Conservation (phyloP, 2,113 vertebrate species). For the Callipepla squamata region DNA sequence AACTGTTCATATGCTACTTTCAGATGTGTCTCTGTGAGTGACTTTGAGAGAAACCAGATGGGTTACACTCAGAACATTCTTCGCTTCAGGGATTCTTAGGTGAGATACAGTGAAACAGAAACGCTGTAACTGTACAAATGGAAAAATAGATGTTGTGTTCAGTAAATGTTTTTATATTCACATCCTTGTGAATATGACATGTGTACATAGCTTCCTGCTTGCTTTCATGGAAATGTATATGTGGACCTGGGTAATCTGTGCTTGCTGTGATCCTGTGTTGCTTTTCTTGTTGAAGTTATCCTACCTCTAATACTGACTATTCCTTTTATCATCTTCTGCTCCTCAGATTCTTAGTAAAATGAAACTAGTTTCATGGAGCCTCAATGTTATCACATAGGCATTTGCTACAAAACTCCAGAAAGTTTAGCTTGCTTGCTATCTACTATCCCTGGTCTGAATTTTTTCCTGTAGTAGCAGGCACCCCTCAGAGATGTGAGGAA, state of each 20-base stretch:
- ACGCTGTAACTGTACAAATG: background rate
- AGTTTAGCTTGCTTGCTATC: background rate
- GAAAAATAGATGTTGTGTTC: background rate
- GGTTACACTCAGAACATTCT: background rate
- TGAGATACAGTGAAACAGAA: background rate
- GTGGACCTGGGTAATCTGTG: background rate
- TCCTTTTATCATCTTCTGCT: background rate
- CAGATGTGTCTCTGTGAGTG: background rate
- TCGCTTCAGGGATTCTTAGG: background rate
- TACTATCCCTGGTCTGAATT: background rate
- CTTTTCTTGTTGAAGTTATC: background rate
- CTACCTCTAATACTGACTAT: background rate
- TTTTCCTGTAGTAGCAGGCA: background rate
- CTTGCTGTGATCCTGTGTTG: accelerated
- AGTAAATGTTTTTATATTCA: background rate
- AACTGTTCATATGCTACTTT: background rate
- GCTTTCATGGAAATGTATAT: background rate
- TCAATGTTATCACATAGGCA: accelerated
- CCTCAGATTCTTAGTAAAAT: background rate
- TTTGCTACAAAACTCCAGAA: background rate
- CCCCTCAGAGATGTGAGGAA: background rate
- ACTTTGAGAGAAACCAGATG: background rate
- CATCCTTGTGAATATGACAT: background rate
- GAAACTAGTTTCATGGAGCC: background rate
- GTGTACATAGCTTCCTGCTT: background rate